Conservation (phyloP, 2,113 vertebrate species). For the Chiloscyllium plagiosum region DNA sequence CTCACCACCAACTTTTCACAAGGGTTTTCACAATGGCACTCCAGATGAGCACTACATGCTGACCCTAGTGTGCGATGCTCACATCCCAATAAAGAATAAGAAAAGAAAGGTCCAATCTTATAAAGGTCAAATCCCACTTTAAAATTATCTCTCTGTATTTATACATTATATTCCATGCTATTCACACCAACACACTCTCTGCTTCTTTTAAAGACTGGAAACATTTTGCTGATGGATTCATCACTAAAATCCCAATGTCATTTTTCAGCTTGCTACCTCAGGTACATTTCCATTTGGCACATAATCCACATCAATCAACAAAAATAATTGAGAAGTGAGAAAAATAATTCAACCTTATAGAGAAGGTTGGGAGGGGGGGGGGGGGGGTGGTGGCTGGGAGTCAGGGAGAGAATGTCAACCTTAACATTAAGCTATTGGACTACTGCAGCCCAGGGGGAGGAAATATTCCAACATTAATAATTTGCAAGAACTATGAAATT, state of each 20-base stretch:
- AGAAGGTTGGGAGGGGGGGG: neutral
- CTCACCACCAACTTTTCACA: neutral
- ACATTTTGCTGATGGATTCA: neutral
- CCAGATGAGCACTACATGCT: neutral
- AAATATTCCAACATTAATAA: neutral
- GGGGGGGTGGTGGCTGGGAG: neutral
- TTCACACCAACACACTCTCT: neutral
- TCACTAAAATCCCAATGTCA: neutral
- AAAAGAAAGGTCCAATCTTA: neutral
- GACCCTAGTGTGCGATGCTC: neutral
- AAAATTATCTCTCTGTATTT: neutral
- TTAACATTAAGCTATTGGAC: neutral
- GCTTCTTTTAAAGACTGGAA: neutral
- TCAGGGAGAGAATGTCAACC: neutral
- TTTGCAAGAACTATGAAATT: neutral
- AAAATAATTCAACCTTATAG: neutral
- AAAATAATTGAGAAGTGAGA: neutral
- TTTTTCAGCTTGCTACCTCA: neutral
- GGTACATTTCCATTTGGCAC: neutral
- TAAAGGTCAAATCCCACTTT: neutral
- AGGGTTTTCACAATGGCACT: neutral
- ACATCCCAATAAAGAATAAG: neutral
- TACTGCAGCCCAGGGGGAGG: neutral
- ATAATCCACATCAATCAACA: neutral
- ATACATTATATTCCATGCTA: neutral